Evolutionary conservation across 2,797 vertebrate species (phyloP), one percentile per base, ranked within the genome.

Genomic region (Enteromius afrohamiltoni): DNA sequence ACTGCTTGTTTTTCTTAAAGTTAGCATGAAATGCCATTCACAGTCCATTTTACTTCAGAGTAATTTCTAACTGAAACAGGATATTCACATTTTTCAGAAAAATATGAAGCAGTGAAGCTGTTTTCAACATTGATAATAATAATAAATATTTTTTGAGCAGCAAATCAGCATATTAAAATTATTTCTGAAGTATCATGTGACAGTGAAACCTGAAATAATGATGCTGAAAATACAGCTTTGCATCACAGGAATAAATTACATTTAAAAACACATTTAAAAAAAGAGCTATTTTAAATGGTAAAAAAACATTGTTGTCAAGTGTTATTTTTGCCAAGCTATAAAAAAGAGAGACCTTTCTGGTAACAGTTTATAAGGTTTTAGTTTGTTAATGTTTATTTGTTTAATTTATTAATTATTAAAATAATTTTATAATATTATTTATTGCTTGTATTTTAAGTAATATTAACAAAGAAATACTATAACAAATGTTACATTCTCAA

Each of bases 1-100:
- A 29, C 65, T 60, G 37, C 58, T 62, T 62, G 37, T 70, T 47
- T 80, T 80, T 17, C 64, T n/a, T 29, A 19, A 26, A 16, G 26
- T 21, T 80, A 70, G 62, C 34, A 26, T 31, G 4, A 31, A 31
- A 51, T 70, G n/a, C 70, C 16, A 6, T 75, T 55, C 7, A 6
- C 3, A 3, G 34, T 6, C 2, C 6, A 9, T n/a, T 75, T n/a
- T 14, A 34, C 11, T 34, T 34, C 29, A 53, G 1, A 31, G 4
- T 26, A 1, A 34, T 19, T 65, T 34, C 8, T 49, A 14, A 19
- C 7, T 49, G 8, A 29, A 71, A 19, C 2, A 5, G 42, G 69
- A 47, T 71, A 51, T 6, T 51, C 6, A 51, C 49, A 51, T 31
- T 21, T n/a, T 6, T 5, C 65, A 40, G 11, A 68, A 42, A 40